Evolutionary conservation across 2,888 invertebrate species (phyloP), one percentile per base, ranked within the genome.

Genomic region (Neocrepidodera transversa): DNA sequence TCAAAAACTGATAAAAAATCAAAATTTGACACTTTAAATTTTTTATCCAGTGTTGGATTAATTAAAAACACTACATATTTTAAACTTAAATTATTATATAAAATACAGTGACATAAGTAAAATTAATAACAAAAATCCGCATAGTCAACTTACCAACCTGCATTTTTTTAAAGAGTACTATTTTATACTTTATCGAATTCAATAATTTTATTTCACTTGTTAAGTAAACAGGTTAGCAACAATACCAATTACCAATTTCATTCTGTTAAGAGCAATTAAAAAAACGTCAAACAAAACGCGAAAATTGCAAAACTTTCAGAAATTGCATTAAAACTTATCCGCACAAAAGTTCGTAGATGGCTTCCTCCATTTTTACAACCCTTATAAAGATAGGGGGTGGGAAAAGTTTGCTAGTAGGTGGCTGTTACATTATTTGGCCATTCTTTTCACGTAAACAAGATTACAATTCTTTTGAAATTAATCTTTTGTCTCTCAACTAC

Each of bases 371-470:
- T 61, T 55, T 62, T 61, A 53, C 57, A 53, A 36, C 61, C 47
- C 54, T 54, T 60, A 58, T 59, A 35, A 49, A 50, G 55, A 47
- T 48, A 52, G 53, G 38, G 38, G 17, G 58, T 36, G 20, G 28
- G 51, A 55, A 51, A 65, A 56, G 57, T 65, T 65, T 51, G 47
- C 45, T 38, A 62, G 53, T 56, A 54, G 65, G 62, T 62, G 20
- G 55, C 60, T 60, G 32, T 62, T 47, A 59, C 54, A 62, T 66
- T 63, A 62, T 62, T 62, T 55, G 56, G 48, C 58, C 49, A 66
- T 66, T 68, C 59, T 58, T 60, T 59, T 52, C 65, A 57, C 65
- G 63, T 63, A 66, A 68, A 66, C 64, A 64, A 60, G 65, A 65
- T 65, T 58, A 67, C 63, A 62, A 63, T 60, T 64, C 63, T 59